Percentiles rank a stretch among this genome's conserved stretches.
These are phyloP conservation scores for Penaeus chinensis DNA, from an alignment of 1,140 invertebrate genomes.

Conservation along the genomic window DNA sequence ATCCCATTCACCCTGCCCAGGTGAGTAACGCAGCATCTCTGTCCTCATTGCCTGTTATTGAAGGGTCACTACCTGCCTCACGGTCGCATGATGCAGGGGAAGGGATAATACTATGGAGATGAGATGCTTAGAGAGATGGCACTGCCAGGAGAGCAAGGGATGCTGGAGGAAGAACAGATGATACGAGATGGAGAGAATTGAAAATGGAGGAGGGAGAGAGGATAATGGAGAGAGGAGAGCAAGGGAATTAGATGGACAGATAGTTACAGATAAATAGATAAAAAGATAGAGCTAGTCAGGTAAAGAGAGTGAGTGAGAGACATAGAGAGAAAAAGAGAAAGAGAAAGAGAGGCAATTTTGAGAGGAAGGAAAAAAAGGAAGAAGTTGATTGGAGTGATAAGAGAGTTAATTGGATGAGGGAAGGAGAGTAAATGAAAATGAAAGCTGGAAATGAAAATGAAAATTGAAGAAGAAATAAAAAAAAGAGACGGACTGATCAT, in stretches of 20 bases:
- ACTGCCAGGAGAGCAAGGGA: not conserved
- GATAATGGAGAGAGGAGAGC: slow-evolving; percentile 10
- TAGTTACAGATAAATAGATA: not conserved
- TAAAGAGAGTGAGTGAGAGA: slow-evolving; percentile 23
- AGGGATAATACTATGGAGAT: too few relatives aligned
- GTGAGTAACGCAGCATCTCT: too few relatives aligned
- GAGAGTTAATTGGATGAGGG: not conserved
- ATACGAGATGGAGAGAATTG: not conserved
- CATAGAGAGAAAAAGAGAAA: slow-evolving; percentile 15
- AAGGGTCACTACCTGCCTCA: too few relatives aligned
- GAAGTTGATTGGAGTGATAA: not conserved
- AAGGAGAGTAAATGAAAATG: slow-evolving; percentile 13
- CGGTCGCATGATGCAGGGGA: too few relatives aligned
- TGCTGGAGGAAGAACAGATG: not conserved
- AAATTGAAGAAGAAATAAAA: not conserved
- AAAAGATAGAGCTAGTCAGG: not conserved
- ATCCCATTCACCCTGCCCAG: too few relatives aligned
- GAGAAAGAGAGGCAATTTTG: not conserved
- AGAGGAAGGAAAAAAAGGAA: not conserved
- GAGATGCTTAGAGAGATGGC: too few relatives aligned
- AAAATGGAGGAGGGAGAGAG: not conserved
- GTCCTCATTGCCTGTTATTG: too few relatives aligned
- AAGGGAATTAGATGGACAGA: not conserved
- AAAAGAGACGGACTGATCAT: not conserved
- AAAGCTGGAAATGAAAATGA: not conserved